These are phyloP conservation scores for Porphyrio hochstetteri DNA, from an alignment of 2,113 vertebrate species.

Conservation along the genomic window DNA sequence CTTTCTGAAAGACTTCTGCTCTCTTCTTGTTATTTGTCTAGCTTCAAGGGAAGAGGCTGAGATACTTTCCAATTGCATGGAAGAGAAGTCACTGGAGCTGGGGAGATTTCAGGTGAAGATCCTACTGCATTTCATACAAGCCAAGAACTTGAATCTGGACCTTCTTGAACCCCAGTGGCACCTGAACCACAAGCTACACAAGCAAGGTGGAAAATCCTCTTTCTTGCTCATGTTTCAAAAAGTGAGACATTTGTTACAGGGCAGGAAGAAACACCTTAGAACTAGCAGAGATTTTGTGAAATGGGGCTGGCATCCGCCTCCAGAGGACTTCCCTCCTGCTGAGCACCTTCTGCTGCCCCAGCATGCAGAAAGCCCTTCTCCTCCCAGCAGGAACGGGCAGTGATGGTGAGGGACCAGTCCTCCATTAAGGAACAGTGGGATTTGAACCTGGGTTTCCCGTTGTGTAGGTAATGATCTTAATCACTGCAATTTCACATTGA, in stretches of 20 bases:
- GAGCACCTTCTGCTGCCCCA: not conserved
- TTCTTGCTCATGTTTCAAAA: not conserved
- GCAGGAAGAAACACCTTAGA: not conserved
- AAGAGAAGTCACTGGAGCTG: not conserved
- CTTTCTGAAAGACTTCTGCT: not conserved
- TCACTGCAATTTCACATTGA: not conserved
- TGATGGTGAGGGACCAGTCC: not conserved
- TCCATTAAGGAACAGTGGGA: not conserved
- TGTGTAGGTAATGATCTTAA: not conserved
- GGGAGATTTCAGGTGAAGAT: not conserved
- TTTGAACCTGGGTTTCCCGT: not conserved
- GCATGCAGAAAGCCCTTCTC: not conserved
- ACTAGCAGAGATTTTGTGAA: not conserved
- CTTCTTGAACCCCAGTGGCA: not conserved
- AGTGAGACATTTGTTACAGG: not conserved
- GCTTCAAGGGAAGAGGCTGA: not conserved
- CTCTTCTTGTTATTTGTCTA: not conserved
- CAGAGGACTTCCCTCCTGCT: not conserved
- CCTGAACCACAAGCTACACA: not conserved
- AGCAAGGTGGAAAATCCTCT: not conserved
- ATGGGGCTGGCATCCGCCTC: not conserved
- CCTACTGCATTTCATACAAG: not conserved
- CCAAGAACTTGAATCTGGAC: not conserved
- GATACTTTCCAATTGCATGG: not conserved
- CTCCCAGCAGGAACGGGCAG: not conserved